Evolutionary conservation across 1,140 invertebrate genomes (phyloP).

Genomic region (Mercenaria mercenaria): DNA sequence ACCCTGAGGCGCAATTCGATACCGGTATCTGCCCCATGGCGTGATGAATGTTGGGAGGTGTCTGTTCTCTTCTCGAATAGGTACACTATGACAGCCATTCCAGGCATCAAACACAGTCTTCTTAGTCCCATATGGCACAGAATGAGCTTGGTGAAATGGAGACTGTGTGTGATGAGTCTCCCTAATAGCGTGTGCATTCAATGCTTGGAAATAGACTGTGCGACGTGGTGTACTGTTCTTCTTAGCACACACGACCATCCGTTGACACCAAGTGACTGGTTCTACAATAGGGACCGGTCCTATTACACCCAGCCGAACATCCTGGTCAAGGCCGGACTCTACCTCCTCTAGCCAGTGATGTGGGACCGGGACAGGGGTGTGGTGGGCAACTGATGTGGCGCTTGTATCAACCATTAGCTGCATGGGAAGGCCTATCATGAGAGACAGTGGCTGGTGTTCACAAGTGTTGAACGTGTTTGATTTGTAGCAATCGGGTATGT

Average conservation of each 20-base stretch:
- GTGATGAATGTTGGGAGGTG: constrained; percentile 65
- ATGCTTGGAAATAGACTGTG: constrained; percentile 70
- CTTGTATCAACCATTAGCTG: constrained; percentile 56
- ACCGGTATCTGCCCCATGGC: constrained; percentile 68
- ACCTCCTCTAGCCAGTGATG: constrained; percentile 70
- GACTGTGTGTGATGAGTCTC: constrained; percentile 71
- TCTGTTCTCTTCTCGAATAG: constrained; percentile 56
- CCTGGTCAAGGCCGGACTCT: constrained; percentile 65
- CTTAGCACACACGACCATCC: constrained; percentile 70
- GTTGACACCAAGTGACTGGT: constrained; percentile 73
- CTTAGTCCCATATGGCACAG: constrained; percentile 61
- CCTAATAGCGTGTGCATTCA: constrained; percentile 60
- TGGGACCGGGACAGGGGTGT: constrained; percentile 64
- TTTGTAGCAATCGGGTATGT: constrained; percentile 63
- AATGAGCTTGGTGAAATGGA: constrained; percentile 65
- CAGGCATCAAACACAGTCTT: constrained; percentile 70
- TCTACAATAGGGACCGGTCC: constrained; percentile 69
- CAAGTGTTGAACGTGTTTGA: constrained; percentile 66
- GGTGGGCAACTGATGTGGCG: constrained; percentile 44
- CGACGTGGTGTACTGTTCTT: constrained; percentile 69
- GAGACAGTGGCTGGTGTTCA: constrained; percentile 68
- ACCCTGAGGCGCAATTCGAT: constrained; percentile 58
- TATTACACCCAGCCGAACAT: constrained; percentile 71
- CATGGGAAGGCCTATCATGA: constrained; percentile 67
- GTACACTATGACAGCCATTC: no score